These are phyloP conservation scores for Eulimnadia texana DNA, from an alignment of 1,140 invertebrate genomes.

Conservation along the genomic window DNA sequence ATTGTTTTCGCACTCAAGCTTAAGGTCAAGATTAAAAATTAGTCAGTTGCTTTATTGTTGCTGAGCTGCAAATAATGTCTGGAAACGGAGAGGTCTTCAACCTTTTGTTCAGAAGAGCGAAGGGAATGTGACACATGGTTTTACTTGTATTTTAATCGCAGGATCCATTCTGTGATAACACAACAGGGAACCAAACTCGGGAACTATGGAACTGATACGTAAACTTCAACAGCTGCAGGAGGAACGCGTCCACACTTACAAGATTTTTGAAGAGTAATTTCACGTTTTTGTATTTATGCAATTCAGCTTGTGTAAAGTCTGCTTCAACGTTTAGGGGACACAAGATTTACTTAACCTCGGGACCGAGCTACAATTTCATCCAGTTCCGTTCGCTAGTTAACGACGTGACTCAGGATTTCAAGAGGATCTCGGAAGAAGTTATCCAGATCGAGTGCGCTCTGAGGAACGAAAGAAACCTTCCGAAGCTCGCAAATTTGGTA, in stretches of 20 bases:
- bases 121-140: too few relatives aligned
- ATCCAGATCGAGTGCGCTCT: constrained; percentile 14
- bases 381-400: constrained; percentile 14
- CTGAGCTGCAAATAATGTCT: too few relatives aligned
- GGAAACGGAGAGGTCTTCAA: too few relatives aligned
- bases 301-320: not conserved
- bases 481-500: constrained; percentile 1
- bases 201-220: not conserved
- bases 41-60: too few relatives aligned
- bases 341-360: constrained; percentile 16
- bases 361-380: constrained; percentile 14
- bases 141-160: too few relatives aligned
- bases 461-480: constrained; percentile 6
- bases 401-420: constrained; percentile 16
- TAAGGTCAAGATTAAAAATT: too few relatives aligned
- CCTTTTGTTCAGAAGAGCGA: too few relatives aligned
- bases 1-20: too few relatives aligned
- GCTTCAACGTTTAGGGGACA: constrained; percentile 11
- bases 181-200: too few relatives aligned
- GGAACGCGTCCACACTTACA: constrained; percentile 11
- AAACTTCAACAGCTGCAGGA: constrained; percentile 12
- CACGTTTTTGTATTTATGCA: not conserved
- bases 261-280: constrained; percentile 15
- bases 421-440: constrained; percentile 16
- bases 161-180: too few relatives aligned